Base-by-base conservation (phyloP, 2,888 invertebrate species). In the Drosophila acutilabella region DNA sequence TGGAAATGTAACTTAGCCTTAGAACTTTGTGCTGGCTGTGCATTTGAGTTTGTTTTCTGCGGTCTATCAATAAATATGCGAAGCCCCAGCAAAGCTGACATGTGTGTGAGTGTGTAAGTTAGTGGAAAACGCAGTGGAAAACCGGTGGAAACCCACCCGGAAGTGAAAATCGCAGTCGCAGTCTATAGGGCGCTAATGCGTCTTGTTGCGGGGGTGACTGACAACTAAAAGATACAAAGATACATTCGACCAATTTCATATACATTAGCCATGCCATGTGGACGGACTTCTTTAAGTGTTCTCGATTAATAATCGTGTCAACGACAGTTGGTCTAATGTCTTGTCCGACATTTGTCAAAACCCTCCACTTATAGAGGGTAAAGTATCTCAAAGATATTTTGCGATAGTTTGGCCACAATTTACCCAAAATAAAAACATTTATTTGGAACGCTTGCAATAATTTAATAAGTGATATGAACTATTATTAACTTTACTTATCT, bases 121-220 rank as follows among this genome's bases (percentile, higher is more conserved):
- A 23, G 23, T 30, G 58, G 73, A 66, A 74, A 75, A 81, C 54
- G 66, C 73, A 79, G n/a, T 71, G 71, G 36, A 59, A 64, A 64
- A 36, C 47, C 48, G 64, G 42, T 64, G 74, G 69, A 82, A 80
- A 82, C 59, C 75, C 72, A 81, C 87, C 87, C 87, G 84, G 84
- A 81, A 81, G 78, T 72, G 42, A 60, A 66, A 66, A 75, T 75
- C 59, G 23, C 62, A 67, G 57, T 60, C 59, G 50, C 40, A 30
- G 60, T 57, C 54, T 40, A 13, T 23, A 61, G 41, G 6, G 42
- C 57, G 54, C 69, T 67, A 82, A 79, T 82, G 75, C 70, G 62
- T 74, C 78, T 80, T 30, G 7, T 13, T 51, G 80, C 52, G 70
- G 51, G 77, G 64, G 64, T 57, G 78, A 44, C 50, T 70, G 60